phyloP scores from a whole-genome alignment of 2,113 vertebrate genomes.

The Lepus europaeus region DNA sequence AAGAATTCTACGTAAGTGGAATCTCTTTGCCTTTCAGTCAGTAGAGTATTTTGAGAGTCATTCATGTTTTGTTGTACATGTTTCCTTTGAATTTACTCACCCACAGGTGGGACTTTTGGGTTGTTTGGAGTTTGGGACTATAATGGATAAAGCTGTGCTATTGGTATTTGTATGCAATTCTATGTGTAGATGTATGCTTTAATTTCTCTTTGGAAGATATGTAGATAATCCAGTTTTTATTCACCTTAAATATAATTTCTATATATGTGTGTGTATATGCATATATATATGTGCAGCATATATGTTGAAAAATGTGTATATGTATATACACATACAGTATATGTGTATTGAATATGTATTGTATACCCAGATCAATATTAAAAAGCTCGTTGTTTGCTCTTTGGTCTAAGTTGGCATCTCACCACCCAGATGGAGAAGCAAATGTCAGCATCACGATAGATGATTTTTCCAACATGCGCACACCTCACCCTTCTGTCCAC shows the following conservation, averaged over 20 bases:
- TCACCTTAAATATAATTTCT: neutral
- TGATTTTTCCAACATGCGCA: neutral
- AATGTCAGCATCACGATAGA: neutral
- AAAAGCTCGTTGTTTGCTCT: neutral
- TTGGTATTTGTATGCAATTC: neutral
- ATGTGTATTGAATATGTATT: neutral
- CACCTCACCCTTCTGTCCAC: neutral
- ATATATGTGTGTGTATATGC: neutral
- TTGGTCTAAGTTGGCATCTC: constrained; percentile 3
- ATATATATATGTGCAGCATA: neutral
- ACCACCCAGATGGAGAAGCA: neutral
- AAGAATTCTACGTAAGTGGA: constrained; percentile 14
- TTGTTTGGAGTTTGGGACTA: neutral
- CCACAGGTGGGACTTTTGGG: neutral
- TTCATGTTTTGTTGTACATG: neutral
- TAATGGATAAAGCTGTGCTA: neutral
- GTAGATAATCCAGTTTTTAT: neutral
- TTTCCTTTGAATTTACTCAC: constrained; percentile 22
- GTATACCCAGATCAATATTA: neutral
- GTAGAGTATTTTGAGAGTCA: neutral
- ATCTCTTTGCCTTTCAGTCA: neutral
- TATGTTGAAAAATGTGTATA: no score
- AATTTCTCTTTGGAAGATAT: constrained; percentile 5
- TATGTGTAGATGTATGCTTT: neutral
- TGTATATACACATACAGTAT: neutral